Conservation (phyloP, 2,113 vertebrate species). For the Haliaeetus leucogaster region DNA sequence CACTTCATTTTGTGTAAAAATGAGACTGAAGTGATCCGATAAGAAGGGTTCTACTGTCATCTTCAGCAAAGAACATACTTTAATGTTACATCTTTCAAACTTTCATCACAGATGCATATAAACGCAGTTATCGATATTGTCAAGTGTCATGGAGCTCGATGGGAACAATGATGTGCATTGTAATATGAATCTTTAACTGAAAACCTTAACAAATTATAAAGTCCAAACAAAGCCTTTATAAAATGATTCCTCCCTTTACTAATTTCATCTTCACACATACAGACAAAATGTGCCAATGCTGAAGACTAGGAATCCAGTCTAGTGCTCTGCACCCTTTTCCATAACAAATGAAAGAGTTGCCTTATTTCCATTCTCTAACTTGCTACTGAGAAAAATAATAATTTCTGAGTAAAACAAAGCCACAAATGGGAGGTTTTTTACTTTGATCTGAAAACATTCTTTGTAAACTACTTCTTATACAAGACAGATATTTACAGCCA, state of each 20-base stretch:
- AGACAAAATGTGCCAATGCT: neutral
- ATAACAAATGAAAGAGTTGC: neutral
- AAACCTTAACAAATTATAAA: neutral
- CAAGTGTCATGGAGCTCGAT: neutral
- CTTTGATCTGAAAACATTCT: neutral
- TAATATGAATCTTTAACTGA: neutral
- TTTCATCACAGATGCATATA: neutral
- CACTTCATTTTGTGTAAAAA: neutral
- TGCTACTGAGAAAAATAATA: neutral
- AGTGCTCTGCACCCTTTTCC: neutral
- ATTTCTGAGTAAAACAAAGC: neutral
- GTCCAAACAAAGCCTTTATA: neutral
- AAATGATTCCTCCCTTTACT: neutral
- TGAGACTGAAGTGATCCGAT: neutral
- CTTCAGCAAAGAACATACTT: neutral
- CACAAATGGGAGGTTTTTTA: neutral
- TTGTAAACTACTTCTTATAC: neutral
- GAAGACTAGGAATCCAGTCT: neutral
- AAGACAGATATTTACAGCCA: neutral
- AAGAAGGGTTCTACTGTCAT: neutral
- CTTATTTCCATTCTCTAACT: neutral
- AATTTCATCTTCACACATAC: neutral
- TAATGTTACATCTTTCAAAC: neutral
- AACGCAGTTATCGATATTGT: neutral
- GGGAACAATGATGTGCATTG: neutral